Evolutionary conservation across 2,797 vertebrate species (phyloP).

Genomic region (Anguilla marmorata): DNA sequence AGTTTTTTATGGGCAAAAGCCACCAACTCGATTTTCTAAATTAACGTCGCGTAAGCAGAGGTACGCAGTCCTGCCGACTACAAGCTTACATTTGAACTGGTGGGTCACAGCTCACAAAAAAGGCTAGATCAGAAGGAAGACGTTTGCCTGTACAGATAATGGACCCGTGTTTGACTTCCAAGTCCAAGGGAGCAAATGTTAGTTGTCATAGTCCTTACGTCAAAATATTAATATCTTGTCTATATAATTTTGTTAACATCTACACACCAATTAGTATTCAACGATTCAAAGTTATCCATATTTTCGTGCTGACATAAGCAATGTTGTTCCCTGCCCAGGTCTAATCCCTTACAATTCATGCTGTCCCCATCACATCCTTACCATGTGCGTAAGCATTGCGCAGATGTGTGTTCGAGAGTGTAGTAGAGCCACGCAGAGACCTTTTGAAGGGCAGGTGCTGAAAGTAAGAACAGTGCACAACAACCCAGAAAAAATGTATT

Average conservation of each 20-base stretch:
- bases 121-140: neutral
- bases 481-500: neutral
- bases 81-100: neutral
- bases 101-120: neutral
- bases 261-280: neutral
- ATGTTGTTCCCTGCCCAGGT: neutral
- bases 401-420: neutral
- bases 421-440: neutral
- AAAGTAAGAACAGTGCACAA: no score
- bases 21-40: neutral
- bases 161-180: neutral
- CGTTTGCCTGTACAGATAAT: neutral
- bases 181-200: neutral
- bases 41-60: neutral
- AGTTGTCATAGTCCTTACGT: neutral
- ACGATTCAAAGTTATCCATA: neutral
- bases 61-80: constrained; percentile 4
- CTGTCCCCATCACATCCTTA: neutral
- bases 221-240: neutral
- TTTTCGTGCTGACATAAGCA: neutral
- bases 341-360: neutral
- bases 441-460: neutral
- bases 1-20: neutral
- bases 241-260: neutral
- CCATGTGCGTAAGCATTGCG: neutral